A percentile compares a stretch with the other conserved stretches of the same genome.
These are phyloP conservation scores for Spondyliosoma cantharus DNA, from an alignment of 2,797 vertebrate genomes.

Conservation along the genomic window DNA sequence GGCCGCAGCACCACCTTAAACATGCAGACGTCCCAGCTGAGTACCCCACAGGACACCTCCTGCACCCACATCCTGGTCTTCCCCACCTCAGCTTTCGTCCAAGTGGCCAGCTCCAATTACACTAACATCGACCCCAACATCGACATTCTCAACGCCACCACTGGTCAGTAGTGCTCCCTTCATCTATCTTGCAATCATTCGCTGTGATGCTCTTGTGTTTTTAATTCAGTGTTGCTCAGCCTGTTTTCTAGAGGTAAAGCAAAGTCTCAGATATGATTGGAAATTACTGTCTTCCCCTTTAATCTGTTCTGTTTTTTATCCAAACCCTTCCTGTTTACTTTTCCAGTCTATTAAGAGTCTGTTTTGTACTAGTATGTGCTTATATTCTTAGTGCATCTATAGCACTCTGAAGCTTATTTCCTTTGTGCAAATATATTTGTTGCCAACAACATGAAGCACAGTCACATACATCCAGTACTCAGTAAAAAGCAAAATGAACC, in stretches of 20 bases:
- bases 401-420: conserved; percentile 19
- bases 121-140: conserved; percentile 92
- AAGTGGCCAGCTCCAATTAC: conserved; percentile 94
- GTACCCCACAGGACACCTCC: conserved; percentile 97
- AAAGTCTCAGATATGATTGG: conserved; percentile 17
- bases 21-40: conserved; percentile 98
- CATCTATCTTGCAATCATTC: not conserved
- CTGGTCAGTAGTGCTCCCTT: conserved; percentile 86
- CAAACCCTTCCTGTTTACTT: conserved; percentile 40
- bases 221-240: conserved; percentile 4
- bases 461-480: not conserved
- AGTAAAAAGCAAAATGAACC: not conserved
- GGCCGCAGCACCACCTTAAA: conserved; percentile 98
- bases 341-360: conserved; percentile 18
- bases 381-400: conserved; percentile 9
- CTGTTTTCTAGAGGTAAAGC: conserved; percentile 25
- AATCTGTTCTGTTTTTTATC: conserved; percentile 18
- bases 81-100: conserved; percentile 96
- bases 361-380: conserved; percentile 14
- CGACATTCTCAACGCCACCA: conserved; percentile 95
- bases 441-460: not conserved
- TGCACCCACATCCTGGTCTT: conserved; percentile 99
- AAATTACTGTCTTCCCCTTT: conserved; percentile 33
- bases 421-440: conserved; percentile 25
- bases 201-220: not conserved